These are phyloP conservation scores for Scaptomyza tumidula DNA, from an alignment of 2,888 invertebrate species.

Conservation along the genomic window DNA sequence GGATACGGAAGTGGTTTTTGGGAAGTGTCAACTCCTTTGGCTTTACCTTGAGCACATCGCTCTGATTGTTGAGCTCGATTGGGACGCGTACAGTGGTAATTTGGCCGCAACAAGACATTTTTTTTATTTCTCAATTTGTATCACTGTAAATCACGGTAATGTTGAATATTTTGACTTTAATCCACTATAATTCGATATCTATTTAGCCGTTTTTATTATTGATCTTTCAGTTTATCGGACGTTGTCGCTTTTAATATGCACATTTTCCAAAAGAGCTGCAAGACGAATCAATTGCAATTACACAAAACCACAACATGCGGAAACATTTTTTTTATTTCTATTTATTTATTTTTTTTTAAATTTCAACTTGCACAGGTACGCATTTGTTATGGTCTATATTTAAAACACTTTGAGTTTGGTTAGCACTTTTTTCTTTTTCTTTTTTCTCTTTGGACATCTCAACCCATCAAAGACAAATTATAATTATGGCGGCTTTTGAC, in stretches of 20 bases:
- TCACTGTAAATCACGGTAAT: constrained; percentile 40
- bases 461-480: constrained; percentile 36
- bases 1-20: constrained; percentile 5
- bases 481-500: constrained; percentile 54
- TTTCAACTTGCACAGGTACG: constrained; percentile 18
- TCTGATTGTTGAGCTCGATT: constrained; percentile 90
- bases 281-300: constrained; percentile 10
- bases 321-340: not conserved
- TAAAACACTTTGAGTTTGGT: constrained; percentile 9
- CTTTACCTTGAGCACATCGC: constrained; percentile 91
- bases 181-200: constrained; percentile 8
- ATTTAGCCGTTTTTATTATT: constrained; percentile 38
- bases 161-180: constrained; percentile 30
- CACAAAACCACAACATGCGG: constrained; percentile 2
- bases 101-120: constrained; percentile 89
- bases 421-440: not conserved
- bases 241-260: constrained; percentile 59
- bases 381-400: constrained; percentile 29
- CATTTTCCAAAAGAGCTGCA: constrained; percentile 62
- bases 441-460: not conserved
- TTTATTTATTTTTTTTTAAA: not conserved
- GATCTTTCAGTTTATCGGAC: constrained; percentile 48
- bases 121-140: constrained; percentile 27
- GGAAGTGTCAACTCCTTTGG: constrained; percentile 5
- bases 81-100: constrained; percentile 90